A percentile compares a stretch with the other conserved stretches of the same genome.
Evolutionary conservation across 2,113 vertebrate genomes (phyloP).

Genomic region (Copsychus sechellarum): DNA sequence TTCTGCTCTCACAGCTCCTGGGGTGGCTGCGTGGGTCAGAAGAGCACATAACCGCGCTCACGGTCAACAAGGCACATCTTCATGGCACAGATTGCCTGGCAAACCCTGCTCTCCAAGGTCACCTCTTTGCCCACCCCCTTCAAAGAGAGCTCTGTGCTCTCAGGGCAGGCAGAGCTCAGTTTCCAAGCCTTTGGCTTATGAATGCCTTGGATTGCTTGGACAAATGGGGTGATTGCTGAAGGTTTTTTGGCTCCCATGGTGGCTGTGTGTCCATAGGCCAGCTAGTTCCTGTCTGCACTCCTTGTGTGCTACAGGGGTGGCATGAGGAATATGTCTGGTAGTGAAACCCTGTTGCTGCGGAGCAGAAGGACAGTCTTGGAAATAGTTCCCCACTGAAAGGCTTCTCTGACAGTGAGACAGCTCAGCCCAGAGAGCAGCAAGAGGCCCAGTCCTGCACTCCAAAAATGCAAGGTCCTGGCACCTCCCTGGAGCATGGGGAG

Average conservation of each 20-base stretch:
- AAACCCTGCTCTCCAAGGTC: neutral
- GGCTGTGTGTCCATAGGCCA: neutral
- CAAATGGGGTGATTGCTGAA: neutral
- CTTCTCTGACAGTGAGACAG: neutral
- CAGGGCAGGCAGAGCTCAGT: neutral
- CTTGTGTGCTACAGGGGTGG: neutral
- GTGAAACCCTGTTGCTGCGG: neutral
- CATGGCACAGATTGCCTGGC: neutral
- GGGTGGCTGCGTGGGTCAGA: neutral
- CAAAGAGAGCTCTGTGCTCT: neutral
- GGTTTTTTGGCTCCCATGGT: accelerated
- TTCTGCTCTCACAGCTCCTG: neutral
- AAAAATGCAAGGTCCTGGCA: neutral
- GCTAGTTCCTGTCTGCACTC: neutral
- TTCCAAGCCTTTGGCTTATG: neutral
- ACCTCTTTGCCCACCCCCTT: neutral
- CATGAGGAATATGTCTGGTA: neutral
- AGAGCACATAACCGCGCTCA: accelerated
- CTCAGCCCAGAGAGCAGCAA: neutral
- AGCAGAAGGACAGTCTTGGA: neutral
- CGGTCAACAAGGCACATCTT: neutral
- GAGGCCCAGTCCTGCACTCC: neutral
- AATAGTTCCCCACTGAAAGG: neutral
- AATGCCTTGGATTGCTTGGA: neutral
- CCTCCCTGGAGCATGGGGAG: neutral